Percentiles rank a stretch among this genome's conserved stretches.
phyloP scores from a whole-genome alignment of 1,140 invertebrate genomes.

The Dreissena rostriformis region DNA sequence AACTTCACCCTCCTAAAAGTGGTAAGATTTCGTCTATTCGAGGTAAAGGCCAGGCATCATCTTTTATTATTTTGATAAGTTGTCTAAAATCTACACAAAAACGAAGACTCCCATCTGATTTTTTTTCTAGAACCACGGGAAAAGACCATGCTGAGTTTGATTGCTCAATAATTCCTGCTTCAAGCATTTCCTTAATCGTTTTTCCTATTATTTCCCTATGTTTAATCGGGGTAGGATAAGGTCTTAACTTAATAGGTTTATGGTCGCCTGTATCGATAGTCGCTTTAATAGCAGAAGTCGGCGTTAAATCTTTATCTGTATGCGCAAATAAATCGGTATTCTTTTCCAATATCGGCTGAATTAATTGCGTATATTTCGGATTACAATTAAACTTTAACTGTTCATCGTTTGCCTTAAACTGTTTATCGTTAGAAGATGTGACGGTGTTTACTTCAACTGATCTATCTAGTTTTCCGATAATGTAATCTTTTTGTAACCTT shows the following conservation, averaged over 20 bases:
- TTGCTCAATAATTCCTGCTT: slow-evolving; percentile 1
- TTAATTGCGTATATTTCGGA: background rate
- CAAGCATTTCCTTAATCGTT: slow-evolving; percentile 3
- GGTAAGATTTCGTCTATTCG: slow-evolving; percentile 30
- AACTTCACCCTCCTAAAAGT: no score
- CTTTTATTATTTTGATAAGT: slow-evolving; percentile 14
- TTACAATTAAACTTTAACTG: background rate
- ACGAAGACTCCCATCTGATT: slow-evolving; percentile 4
- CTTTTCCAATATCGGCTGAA: background rate
- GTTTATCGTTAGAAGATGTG: background rate
- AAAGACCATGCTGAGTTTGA: background rate
- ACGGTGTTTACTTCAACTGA: background rate
- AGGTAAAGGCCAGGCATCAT: slow-evolving; percentile 22
- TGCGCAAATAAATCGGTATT: background rate
- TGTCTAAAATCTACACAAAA: slow-evolving; percentile 31
- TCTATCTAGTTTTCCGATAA: background rate
- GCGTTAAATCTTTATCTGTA: background rate
- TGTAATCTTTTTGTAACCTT: background rate
- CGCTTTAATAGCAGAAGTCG: background rate
- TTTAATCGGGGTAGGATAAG: background rate
- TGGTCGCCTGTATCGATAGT: background rate
- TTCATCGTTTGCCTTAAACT: no score
- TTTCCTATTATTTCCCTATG: slow-evolving; percentile 8
- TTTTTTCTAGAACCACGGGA: background rate
- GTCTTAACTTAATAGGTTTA: background rate